Base-by-base conservation (phyloP, 2,113 vertebrate species). In the Dendrocopos noguchii region DNA sequence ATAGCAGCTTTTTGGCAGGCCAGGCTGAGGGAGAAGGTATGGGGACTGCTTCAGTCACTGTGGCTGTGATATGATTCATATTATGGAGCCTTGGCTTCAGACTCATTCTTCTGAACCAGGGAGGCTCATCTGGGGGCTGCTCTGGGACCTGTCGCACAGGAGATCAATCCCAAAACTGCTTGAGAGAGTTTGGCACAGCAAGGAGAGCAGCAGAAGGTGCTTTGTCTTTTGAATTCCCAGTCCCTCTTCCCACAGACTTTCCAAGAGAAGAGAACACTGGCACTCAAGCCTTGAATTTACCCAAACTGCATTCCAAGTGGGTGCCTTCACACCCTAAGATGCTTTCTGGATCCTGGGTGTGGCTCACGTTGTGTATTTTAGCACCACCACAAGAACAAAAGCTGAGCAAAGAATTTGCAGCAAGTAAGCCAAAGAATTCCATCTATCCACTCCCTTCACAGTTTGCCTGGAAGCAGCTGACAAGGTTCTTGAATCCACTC, bases 1-100 rank as follows among this genome's bases (percentile, higher is more conserved):
- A 10, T 1, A 33, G 15, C 0, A 0, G n/a, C 0, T 0, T 36
- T 80, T 18, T 27, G 64, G 73, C 90, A 77, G 29, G 2, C 15
- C 46, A n/a, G 18, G 18, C 12, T 57, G 61, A 67, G 29, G 15
- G 27, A 64, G 29, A 47, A 68, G 86, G 50, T 33, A 21, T 1
- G 1, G 27, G 10, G 24, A 10, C 13, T 80, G 14, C 10, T 76
- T 65, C 53, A 27, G 24, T 65, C 29, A 84, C 9, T 4, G 20
- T 68, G 29, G 15, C 7, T 78, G 33, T 36, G 25, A 59, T 55
- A 72, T 9, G 2, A 17, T 5, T 80, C 24, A 31, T 2, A 0
- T 33, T 83, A 50, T 14, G 6, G 16, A 85, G 28, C 21, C 9
- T 5, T 12, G 9, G 10, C 7, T 74, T 88, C 55, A 84, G 14